Evolutionary conservation across 2,797 vertebrate species (phyloP), one percentile per base, ranked within the genome.

Genomic region (Garrulus glandarius): DNA sequence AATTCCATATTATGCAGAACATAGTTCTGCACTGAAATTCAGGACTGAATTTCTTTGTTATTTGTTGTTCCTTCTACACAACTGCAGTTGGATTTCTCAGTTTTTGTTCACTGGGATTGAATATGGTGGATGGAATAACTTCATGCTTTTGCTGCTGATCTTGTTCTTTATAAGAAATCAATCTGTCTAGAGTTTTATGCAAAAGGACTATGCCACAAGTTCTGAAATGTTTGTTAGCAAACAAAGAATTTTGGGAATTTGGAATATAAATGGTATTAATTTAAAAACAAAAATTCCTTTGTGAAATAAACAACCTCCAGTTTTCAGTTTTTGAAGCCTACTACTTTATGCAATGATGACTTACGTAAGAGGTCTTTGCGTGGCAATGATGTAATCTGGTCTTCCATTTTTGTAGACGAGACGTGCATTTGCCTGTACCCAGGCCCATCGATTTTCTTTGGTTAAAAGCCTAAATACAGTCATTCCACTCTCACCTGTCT

Each of bases 401-500:
- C 97, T 98, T 83, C 98, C 98, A 36, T 98, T 98, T 96, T 98
- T 98, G 96, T 98, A 98, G 78, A 98, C 97, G 60, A 98, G 96
- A 13, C 98, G 98, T 20, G 98, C 98, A 30, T 98, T 98, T 78
- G 98, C 98, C 96, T 98, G 98, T 39, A 99, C 69, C 98, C 98
- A 99, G 29, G 98, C 37, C 98, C 98, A 99, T 79, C 97, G 95
- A 50, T 97, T 98, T 76, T 97, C 97, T 97, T 98, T 99, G 83
- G 98, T 98, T 64, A 99, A 98, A 92, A 99, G 98, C 70, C 98
- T 97, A 97, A 99, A 99, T 26, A 98, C 97, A 32, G 98, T 98
- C 98, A 98, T 97, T 88, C 98, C 98, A 91, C 98, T 98, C 89
- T 99, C 98, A 94, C 98, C 98, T 12, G 98, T 98, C 95, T 98